These are phyloP conservation scores for Lepidurus arcticus DNA, from an alignment of 1,140 invertebrate genomes.

Conservation along the genomic window DNA sequence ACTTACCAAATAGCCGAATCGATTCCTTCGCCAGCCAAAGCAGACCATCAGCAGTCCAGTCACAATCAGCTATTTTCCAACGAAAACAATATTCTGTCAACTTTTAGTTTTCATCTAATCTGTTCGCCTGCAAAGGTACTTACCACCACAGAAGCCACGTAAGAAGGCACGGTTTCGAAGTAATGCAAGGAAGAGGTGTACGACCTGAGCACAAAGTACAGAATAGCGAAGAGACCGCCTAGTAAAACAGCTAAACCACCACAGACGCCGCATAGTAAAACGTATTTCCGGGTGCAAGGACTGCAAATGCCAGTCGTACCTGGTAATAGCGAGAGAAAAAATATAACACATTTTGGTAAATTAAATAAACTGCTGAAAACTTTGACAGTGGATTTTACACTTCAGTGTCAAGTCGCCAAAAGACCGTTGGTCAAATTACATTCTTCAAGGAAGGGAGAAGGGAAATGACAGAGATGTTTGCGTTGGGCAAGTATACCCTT, in stretches of 20 bases:
- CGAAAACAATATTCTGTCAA: conserved; percentile 29
- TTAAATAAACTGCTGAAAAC: background rate
- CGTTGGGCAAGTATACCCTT: background rate
- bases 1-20: conserved; percentile 69
- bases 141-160: conserved; percentile 72
- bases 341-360: background rate
- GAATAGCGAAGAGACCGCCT: conserved; percentile 65
- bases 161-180: conserved; percentile 77
- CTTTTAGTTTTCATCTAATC: background rate
- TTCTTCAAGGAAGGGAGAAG: background rate
- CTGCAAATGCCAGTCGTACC: conserved; percentile 28
- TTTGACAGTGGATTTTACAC: background rate
- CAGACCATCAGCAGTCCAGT: conserved; percentile 79
- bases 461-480: background rate
- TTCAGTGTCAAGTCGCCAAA: background rate
- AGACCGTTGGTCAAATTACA: no score
- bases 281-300: conserved; percentile 55
- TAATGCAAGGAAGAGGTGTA: conserved; percentile 72
- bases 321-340: background rate
- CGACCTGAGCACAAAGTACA: conserved; percentile 67
- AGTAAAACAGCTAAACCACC: conserved; percentile 64
- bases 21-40: conserved; percentile 69
- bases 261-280: conserved; percentile 66
- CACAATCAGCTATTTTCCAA: conserved; percentile 55
- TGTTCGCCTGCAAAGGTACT: conserved; percentile 39